Percentiles rank a stretch among this genome's conserved stretches.
phyloP scores from a whole-genome alignment of 2,797 vertebrate species.

The Cynodonichthys magdalenae region DNA sequence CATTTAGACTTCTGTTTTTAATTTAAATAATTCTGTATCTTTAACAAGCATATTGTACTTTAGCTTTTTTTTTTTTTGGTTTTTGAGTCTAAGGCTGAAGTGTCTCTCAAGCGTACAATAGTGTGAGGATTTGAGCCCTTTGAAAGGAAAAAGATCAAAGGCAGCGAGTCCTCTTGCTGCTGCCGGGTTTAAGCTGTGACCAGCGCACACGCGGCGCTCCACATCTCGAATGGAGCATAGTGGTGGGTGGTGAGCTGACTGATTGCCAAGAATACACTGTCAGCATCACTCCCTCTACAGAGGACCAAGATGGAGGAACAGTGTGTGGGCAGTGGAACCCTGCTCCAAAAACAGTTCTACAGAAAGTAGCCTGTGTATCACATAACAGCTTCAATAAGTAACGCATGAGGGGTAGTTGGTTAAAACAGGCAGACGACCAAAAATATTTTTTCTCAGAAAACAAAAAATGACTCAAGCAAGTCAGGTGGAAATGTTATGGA shows the following conservation, averaged over 20 bases:
- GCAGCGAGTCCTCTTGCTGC: slow-evolving; percentile 68
- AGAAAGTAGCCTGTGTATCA: slow-evolving; percentile 42
- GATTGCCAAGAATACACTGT: slow-evolving; percentile 78
- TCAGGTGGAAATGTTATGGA: no score
- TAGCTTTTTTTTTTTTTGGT: slow-evolving; percentile 35
- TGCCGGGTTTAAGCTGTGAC: slow-evolving; percentile 76
- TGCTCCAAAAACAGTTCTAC: slow-evolving; percentile 41
- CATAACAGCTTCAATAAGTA: slow-evolving; percentile 54
- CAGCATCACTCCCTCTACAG: slow-evolving; percentile 67
- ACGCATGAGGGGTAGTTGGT: slow-evolving; percentile 66
- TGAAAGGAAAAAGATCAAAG: slow-evolving; percentile 82
- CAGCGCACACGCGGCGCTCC: slow-evolving; percentile 63
- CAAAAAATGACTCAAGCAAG: slow-evolving; percentile 32
- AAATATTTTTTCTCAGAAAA: slow-evolving; percentile 58
- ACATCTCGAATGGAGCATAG: slow-evolving; percentile 76
- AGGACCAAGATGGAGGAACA: slow-evolving; percentile 65
- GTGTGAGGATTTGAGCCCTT: slow-evolving; percentile 76
- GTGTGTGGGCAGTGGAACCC: slow-evolving; percentile 46
- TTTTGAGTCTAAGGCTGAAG: slow-evolving; percentile 68
- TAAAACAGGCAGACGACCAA: slow-evolving; percentile 71
- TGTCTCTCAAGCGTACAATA: slow-evolving; percentile 75
- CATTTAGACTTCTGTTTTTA: slow-evolving; percentile 45
- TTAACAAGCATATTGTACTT: slow-evolving; percentile 63
- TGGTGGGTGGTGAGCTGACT: slow-evolving; percentile 83
- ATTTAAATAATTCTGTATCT: slow-evolving; percentile 50